Evolutionary conservation across 2,888 invertebrate genomes (phyloP).

Genomic region (Xestia ashworthii): DNA sequence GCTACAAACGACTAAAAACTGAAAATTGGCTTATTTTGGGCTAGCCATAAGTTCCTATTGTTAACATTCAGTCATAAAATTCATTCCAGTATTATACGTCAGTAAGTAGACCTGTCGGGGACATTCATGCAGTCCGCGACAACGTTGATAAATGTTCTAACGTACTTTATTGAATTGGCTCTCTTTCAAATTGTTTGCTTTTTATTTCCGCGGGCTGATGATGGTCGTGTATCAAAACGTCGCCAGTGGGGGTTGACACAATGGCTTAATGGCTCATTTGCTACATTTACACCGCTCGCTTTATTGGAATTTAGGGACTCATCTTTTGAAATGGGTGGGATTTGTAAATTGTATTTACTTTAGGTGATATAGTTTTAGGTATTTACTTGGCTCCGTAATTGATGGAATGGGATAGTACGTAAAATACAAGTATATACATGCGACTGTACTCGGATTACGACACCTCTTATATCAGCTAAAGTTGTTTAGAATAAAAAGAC

Average conservation of each 20-base stretch:
- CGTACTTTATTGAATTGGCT: slow-evolving; percentile 59
- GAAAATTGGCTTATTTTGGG: neutral
- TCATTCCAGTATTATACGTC: neutral
- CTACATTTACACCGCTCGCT: slow-evolving; percentile 19
- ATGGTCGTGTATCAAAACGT: slow-evolving; percentile 32
- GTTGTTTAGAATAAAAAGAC: neutral
- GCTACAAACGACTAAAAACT: neutral
- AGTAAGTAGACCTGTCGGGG: neutral
- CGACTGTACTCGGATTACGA: neutral
- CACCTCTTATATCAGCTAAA: neutral
- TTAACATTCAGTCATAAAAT: neutral
- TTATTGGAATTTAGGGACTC: slow-evolving; percentile 34
- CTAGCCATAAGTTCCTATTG: neutral
- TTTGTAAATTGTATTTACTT: slow-evolving; percentile 35
- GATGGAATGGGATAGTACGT: neutral
- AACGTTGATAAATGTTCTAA: slow-evolving; percentile 48
- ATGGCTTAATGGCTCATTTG: slow-evolving; percentile 44
- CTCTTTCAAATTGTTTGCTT: slow-evolving; percentile 35
- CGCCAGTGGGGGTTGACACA: slow-evolving; percentile 6
- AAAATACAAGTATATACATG: neutral
- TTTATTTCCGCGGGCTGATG: slow-evolving; percentile 12
- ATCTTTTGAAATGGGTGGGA: slow-evolving; percentile 7
- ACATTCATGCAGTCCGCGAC: slow-evolving; percentile 5
- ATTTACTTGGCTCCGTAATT: neutral
- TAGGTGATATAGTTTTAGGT: neutral